Evolutionary conservation across 2,113 vertebrate genomes (phyloP).

Genomic region (Pelodiscus sinensis): DNA sequence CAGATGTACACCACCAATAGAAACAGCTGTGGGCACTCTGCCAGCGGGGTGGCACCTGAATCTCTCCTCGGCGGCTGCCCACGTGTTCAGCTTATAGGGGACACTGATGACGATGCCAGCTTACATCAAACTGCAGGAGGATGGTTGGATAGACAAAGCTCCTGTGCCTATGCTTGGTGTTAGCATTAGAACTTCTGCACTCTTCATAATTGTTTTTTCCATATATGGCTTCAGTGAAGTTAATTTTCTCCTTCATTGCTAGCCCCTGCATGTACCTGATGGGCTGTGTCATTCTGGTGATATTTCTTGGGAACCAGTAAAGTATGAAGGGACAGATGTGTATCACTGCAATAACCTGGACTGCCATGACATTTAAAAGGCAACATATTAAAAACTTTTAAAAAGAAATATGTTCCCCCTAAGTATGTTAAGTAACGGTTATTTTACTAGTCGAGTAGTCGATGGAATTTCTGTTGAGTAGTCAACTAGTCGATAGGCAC

Average conservation of each 20-base stretch:
- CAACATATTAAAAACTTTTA: neutral
- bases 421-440: too few species aligned
- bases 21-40: too few species aligned
- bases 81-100: too few species aligned
- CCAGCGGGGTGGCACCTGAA: too few species aligned
- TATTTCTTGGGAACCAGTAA: neutral
- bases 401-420: neutral
- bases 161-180: neutral
- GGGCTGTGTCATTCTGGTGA: neutral
- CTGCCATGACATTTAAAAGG: neutral
- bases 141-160: neutral
- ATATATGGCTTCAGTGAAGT: neutral
- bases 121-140: neutral
- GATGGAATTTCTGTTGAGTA: too few species aligned
- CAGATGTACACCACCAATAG: too few species aligned
- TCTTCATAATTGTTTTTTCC: neutral
- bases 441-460: too few species aligned
- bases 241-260: neutral
- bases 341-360: neutral
- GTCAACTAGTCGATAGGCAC: too few species aligned
- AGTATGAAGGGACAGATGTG: neutral
- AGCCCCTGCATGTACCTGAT: neutral
- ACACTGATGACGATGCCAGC: neutral
- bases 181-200: neutral
- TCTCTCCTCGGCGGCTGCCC: too few species aligned